phyloP scores from a whole-genome alignment of 2,113 vertebrate species.

The Macrotus californicus region DNA sequence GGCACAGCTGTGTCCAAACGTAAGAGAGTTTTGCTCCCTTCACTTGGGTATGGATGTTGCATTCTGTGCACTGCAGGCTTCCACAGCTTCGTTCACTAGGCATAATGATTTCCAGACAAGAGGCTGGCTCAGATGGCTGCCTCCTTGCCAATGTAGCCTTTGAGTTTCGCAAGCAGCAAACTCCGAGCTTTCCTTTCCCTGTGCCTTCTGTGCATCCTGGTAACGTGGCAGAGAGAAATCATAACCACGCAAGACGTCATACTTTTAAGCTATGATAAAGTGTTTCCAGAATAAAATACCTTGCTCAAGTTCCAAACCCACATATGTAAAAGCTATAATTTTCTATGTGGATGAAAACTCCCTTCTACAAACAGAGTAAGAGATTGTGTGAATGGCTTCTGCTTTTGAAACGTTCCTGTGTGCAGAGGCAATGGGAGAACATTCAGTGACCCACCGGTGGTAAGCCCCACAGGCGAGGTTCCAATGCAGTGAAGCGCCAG shows the following conservation, averaged over 20 bases:
- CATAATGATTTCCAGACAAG: conserved; percentile 73
- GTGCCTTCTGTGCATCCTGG: conserved; percentile 41
- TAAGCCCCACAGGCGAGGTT: neutral
- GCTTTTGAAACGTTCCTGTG: conserved; percentile 22
- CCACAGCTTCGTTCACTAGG: conserved; percentile 48
- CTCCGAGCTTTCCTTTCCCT: conserved; percentile 10
- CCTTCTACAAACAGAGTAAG: conserved; percentile 32
- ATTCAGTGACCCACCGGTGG: rapidly evolving
- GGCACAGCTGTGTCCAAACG: conserved; percentile 32
- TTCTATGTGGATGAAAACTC: conserved; percentile 51
- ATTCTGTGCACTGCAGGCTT: conserved; percentile 44
- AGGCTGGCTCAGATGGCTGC: conserved; percentile 42
- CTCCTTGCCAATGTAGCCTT: conserved; percentile 55
- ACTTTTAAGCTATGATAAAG: conserved; percentile 49
- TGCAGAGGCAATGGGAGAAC: rapidly evolving
- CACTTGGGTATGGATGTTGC: neutral
- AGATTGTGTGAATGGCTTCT: rapidly evolving
- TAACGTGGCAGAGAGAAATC: conserved; percentile 37
- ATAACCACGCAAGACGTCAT: neutral
- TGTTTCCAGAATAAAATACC: conserved; percentile 66
- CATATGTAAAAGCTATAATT: conserved; percentile 62
- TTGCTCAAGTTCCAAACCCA: conserved; percentile 53
- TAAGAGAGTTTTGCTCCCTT: conserved; percentile 44
- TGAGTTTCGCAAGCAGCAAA: conserved; percentile 63
- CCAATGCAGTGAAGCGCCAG: neutral